Base-by-base conservation (phyloP, 1,140 invertebrate genomes). In the Rhyacophila brunnea region DNA sequence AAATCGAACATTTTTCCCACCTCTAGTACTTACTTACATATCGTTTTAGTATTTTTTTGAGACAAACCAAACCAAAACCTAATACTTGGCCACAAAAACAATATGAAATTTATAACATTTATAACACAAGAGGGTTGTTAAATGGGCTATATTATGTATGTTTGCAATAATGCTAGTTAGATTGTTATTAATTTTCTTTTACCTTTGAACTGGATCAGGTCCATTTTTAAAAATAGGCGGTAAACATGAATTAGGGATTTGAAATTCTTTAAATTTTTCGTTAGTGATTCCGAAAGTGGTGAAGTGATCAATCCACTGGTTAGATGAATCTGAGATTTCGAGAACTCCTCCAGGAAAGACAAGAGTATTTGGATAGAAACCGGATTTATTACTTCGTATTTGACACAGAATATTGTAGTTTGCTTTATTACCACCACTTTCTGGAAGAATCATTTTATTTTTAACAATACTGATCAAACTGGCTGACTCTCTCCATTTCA, bases 301-400 rank as follows among this genome's bases (percentile, higher is more conserved):
- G 66, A 88, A 90, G 15, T 90, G 70, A 6, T 83, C 70, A 19
- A 85, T 62, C 93, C 93, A 96, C 62, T 85, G 78, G 11, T 77
- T 67, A 53, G 81, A 81, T 19, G 83, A 83, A 71, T 96, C 92
- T 0, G 82, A 75, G 35, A 78, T 65, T 57, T 91, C 84, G 17
- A 81, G 76, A 48, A 81, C 77, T 45, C 93, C 92, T 14, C 92
- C 92, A 38, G 92, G 92, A 77, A 93, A 95, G 10, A 93, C 91
- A 66, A 86, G 85, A 35, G 82, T 74, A 62, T 85, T 86, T 5
- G 90, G 86, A 80, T 91, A 84, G 62, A 85, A 88, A 34, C 74
- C 80, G 9, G 81, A 82, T 43, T 82, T 80, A 2, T 74, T 69
- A 49, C 84, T 83, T 47, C 89, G 74, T 72, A 89, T 89, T 32